A percentile compares a stretch with the other conserved stretches of the same genome.
Evolutionary conservation across 2,888 invertebrate species (phyloP).

Genomic region (Actias luna): DNA sequence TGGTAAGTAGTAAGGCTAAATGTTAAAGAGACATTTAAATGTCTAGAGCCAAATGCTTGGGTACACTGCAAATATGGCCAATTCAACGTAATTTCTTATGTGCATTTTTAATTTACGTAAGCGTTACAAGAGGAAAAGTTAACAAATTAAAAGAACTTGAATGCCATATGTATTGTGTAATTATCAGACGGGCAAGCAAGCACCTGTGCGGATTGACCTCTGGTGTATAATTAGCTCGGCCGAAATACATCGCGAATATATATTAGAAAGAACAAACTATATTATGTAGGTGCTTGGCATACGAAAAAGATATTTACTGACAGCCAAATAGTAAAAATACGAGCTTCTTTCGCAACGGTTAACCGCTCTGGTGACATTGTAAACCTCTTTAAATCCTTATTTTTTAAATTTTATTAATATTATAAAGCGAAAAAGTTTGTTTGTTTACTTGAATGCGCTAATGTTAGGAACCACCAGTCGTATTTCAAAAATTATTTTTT

Average conservation of each 20-base stretch:
- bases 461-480: too few species aligned
- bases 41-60: too few species aligned
- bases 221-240: constrained; percentile 51
- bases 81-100: too few species aligned
- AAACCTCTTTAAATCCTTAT: neutral
- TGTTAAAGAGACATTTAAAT: too few species aligned
- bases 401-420: too few species aligned
- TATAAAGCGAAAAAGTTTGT: too few species aligned
- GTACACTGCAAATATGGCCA: too few species aligned
- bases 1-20: too few species aligned
- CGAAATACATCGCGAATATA: constrained; percentile 65
- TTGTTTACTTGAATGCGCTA: too few species aligned
- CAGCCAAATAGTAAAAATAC: neutral
- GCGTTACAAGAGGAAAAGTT: neutral
- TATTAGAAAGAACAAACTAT: constrained; percentile 46
- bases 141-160: neutral
- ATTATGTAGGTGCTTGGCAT: constrained; percentile 41
- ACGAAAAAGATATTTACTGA: constrained; percentile 12
- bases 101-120: neutral
- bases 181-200: constrained; percentile 9
- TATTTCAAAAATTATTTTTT: too few species aligned
- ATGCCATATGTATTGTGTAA: neutral
- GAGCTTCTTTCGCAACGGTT: neutral
- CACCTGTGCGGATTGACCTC: constrained; percentile 59
- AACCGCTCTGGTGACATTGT: neutral